phyloP scores from a whole-genome alignment of 2,797 vertebrate genomes.

The Zalophus californianus region DNA sequence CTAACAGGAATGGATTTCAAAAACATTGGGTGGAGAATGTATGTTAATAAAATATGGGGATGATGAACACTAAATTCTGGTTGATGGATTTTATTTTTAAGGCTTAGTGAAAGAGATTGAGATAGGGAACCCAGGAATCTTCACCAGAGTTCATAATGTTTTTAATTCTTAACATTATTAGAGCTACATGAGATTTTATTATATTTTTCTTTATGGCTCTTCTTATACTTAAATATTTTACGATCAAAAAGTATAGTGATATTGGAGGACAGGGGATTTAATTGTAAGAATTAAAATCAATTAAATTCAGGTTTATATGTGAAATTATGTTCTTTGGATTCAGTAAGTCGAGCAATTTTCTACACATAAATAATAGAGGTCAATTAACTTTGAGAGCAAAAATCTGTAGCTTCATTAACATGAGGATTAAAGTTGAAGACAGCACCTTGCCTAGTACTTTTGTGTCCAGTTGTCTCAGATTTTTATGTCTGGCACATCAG shows the following conservation, averaged over 20 bases:
- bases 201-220: not conserved
- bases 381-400: not conserved
- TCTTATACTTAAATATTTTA: not conserved
- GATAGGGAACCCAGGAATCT: not conserved
- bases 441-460: not conserved
- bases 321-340: slow-evolving; percentile 26
- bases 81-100: not conserved
- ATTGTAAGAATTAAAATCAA: slow-evolving; percentile 31
- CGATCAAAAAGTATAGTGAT: not conserved
- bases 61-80: not conserved
- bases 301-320: not conserved
- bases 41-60: not conserved
- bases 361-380: slow-evolving; percentile 49
- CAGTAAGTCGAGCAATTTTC: slow-evolving; percentile 7
- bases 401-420: not conserved
- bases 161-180: slow-evolving; percentile 1
- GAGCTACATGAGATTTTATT: not conserved
- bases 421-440: not conserved
- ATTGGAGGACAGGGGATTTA: not conserved
- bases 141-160: not conserved
- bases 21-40: not conserved
- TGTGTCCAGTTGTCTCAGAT: not conserved
- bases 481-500: not conserved
- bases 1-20: not conserved
- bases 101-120: not conserved